These are phyloP conservation scores for Metacarcinus magister DNA, from an alignment of 2,888 invertebrate genomes.

Conservation along the genomic window DNA sequence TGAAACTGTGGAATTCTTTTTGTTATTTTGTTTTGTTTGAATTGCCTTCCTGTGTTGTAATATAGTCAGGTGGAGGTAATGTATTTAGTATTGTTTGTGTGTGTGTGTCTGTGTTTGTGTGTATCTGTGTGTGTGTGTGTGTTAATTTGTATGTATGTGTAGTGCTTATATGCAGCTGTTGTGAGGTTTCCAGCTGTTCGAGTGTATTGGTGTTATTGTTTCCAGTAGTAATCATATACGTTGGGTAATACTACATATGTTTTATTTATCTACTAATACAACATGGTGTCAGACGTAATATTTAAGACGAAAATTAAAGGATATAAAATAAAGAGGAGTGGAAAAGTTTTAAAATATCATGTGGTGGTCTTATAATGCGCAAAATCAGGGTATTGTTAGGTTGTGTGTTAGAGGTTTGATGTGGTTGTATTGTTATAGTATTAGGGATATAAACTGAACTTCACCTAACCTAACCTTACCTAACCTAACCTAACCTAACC, in stretches of 20 bases:
- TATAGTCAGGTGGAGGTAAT: not conserved
- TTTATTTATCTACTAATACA: not conserved
- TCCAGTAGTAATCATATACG: not conserved
- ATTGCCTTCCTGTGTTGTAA: too few relatives aligned
- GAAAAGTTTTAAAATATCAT: not conserved
- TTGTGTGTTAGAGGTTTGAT: too few relatives aligned
- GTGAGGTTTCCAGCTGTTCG: not conserved
- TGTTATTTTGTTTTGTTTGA: too few relatives aligned
- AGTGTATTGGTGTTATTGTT: not conserved
- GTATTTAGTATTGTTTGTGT: not conserved
- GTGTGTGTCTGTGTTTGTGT: not conserved
- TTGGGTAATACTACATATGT: not conserved
- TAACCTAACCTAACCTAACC: too few relatives aligned
- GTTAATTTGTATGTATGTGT: not conserved
- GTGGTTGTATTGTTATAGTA: too few relatives aligned
- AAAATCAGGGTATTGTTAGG: too few relatives aligned
- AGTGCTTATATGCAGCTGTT: not conserved
- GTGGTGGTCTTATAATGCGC: too few relatives aligned
- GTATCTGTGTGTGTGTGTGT: not conserved
- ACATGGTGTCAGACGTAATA: not conserved
- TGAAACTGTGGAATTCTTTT: too few relatives aligned
- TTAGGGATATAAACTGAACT: too few relatives aligned
- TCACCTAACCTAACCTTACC: too few relatives aligned
- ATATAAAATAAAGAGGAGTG: not conserved
- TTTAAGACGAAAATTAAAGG: not conserved